Percentiles rank a stretch among this genome's conserved stretches.
phyloP scores from a whole-genome alignment of 37 sponge, comb jelly and placozoan genomes.

The Bolinopsis microptera region DNA sequence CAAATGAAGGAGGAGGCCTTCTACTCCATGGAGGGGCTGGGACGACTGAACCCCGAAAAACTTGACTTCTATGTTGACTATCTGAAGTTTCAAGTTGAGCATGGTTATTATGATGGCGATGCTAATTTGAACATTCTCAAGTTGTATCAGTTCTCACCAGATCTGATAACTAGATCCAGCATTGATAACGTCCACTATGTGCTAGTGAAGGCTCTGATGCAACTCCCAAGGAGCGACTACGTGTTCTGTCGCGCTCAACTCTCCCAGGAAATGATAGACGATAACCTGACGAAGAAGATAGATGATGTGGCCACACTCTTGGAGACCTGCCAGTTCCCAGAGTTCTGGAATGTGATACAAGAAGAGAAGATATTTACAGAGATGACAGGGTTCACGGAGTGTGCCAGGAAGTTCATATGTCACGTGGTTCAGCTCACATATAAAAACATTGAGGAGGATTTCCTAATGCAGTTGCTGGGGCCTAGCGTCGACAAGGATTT shows the following conservation, averaged over 20 bases:
- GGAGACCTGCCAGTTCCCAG: constrained; percentile 64
- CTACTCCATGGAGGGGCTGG: constrained; percentile 56
- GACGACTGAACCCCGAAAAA: constrained; percentile 56
- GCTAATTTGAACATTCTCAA: constrained; percentile 61
- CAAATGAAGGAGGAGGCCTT: constrained; percentile 62
- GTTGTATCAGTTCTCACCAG: constrained; percentile 49
- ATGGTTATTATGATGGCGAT: constrained; percentile 54
- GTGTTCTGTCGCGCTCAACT: constrained; percentile 45
- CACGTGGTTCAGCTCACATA: constrained; percentile 33
- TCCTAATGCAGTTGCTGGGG: constrained; percentile 20
- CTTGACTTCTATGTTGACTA: constrained; percentile 55
- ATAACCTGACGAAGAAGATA: constrained; percentile 57
- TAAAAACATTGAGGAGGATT: constrained; percentile 36
- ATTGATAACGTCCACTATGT: constrained; percentile 40
- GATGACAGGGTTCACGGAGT: constrained; percentile 17
- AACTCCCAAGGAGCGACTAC: constrained; percentile 52
- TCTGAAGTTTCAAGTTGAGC: constrained; percentile 40
- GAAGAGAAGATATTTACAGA: constrained; percentile 43
- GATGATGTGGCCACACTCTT: constrained; percentile 51
- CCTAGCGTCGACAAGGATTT: background rate
- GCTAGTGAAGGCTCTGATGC: constrained; percentile 55
- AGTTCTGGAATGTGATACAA: constrained; percentile 58
- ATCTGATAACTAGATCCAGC: constrained; percentile 21
- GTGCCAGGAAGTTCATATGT: constrained; percentile 13
- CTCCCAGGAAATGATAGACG: constrained; percentile 60